These are phyloP conservation scores for Esox niger DNA, from an alignment of 2,113 vertebrate species.

Conservation along the genomic window DNA sequence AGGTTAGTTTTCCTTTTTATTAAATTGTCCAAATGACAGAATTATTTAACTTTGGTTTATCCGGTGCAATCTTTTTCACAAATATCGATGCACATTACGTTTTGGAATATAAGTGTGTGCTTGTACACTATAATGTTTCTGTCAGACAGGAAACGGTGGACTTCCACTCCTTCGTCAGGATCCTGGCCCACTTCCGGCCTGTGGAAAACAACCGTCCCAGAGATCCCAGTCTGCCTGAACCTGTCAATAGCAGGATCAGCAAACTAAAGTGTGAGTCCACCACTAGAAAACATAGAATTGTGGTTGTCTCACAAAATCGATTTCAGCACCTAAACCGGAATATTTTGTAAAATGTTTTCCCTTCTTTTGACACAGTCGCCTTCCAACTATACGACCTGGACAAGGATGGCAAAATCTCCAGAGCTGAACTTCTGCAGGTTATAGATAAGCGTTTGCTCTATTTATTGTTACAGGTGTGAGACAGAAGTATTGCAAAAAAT, in stretches of 20 bases:
- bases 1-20: too few species aligned
- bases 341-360: not conserved
- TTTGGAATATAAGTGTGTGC: not conserved
- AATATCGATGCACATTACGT: not conserved
- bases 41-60: not conserved
- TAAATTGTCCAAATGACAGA: too few species aligned
- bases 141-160: conserved; percentile 71
- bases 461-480: not conserved
- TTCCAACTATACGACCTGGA: conserved; percentile 82
- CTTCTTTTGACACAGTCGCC: conserved; percentile 68
- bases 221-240: conserved; percentile 52
- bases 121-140: not conserved
- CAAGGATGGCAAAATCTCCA: conserved; percentile 80
- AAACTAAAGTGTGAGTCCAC: conserved; percentile 77
- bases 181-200: conserved; percentile 80
- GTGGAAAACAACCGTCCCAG: conserved; percentile 41
- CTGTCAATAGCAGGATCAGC: conserved; percentile 71
- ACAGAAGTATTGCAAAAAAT: not conserved
- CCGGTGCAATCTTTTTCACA: not conserved
- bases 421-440: conserved; percentile 78
- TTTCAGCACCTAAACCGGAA: not conserved
- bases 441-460: not conserved
- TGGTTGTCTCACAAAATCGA: not conserved
- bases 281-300: not conserved
- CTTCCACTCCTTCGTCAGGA: conserved; percentile 72